A percentile compares a stretch with the other conserved stretches of the same genome.
Conservation (phyloP, 1,140 invertebrate genomes). For the Lerema accius region DNA sequence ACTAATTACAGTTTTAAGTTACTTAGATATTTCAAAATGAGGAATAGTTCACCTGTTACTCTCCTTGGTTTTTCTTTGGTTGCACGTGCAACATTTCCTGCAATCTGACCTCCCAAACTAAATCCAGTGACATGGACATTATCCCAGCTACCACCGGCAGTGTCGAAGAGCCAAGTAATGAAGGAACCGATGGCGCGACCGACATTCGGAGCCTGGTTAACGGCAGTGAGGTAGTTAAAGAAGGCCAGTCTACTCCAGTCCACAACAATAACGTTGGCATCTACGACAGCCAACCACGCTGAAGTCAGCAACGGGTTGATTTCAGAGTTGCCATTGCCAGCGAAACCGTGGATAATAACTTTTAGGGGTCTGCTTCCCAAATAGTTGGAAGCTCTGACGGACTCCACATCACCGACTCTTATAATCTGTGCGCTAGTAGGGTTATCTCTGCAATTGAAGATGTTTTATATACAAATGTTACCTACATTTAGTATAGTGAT, state of each 20-base stretch:
- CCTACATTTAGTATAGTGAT: too few species aligned
- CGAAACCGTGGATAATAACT: slow-evolving; percentile 62
- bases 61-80: too few species aligned
- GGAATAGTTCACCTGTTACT: background rate
- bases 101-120: slow-evolving; percentile 93
- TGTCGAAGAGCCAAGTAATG: slow-evolving; percentile 71
- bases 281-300: slow-evolving; percentile 70
- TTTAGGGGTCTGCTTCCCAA: slow-evolving; percentile 39
- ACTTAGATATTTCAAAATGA: too few species aligned
- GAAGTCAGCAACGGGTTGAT: slow-evolving; percentile 48
- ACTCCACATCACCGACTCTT: slow-evolving; percentile 45
- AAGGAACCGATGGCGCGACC: slow-evolving; percentile 68
- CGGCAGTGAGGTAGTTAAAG: slow-evolving; percentile 76
- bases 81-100: slow-evolving; percentile 87
- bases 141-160: slow-evolving; percentile 61
- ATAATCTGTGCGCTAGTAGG: slow-evolving; percentile 49
- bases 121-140: slow-evolving; percentile 94
- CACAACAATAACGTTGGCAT: slow-evolving; percentile 85
- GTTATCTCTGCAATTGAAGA: slow-evolving; percentile 52
- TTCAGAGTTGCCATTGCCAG: slow-evolving; percentile 46
- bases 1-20: too few species aligned
- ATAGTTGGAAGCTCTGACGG: slow-evolving; percentile 53
- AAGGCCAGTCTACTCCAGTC: slow-evolving; percentile 85
- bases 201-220: slow-evolving; percentile 72
- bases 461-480: too few species aligned